Percentiles rank a stretch among this genome's conserved stretches.
phyloP scores from a whole-genome alignment of 2,113 vertebrate genomes.

The Amblyornis subalaris region DNA sequence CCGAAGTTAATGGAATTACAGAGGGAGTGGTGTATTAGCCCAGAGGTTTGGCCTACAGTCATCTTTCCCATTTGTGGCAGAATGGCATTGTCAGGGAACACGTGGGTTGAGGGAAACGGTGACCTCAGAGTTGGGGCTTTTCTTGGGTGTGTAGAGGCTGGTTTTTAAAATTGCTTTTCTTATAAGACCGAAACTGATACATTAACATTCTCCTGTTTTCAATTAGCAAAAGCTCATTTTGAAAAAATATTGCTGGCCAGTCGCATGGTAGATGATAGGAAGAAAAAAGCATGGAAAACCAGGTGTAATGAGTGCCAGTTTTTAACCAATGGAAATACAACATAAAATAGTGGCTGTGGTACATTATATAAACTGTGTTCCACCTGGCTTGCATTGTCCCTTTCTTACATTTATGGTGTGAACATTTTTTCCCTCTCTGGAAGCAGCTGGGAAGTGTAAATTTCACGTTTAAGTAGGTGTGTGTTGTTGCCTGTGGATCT shows the following conservation, averaged over 20 bases:
- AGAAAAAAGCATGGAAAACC: constrained; percentile 25
- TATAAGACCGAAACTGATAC: constrained; percentile 9
- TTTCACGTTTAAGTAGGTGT: constrained; percentile 67
- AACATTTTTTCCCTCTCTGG: constrained; percentile 71
- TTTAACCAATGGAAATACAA: constrained; percentile 19
- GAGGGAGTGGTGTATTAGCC: background rate
- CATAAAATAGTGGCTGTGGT: constrained; percentile 58
- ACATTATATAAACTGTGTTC: constrained; percentile 61
- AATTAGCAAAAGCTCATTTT: constrained; percentile 20
- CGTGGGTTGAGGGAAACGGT: background rate
- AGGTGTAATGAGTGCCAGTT: background rate
- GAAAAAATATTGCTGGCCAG: background rate
- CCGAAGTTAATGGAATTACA: background rate
- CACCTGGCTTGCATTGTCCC: constrained; percentile 74
- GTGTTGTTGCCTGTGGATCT: constrained; percentile 61
- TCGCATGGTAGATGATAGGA: constrained; percentile 7
- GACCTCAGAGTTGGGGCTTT: constrained; percentile 12
- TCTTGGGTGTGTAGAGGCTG: constrained; percentile 9
- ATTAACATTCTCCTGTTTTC: constrained; percentile 41
- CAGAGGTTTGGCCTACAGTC: constrained; percentile 26
- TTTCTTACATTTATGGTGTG: constrained; percentile 69
- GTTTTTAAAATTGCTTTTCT: background rate
- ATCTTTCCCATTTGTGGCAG: constrained; percentile 8
- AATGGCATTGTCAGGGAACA: background rate
- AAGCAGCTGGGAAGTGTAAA: constrained; percentile 79